Percentiles rank a stretch among this genome's conserved stretches.
These are phyloP conservation scores for Nannoperca obscura DNA, from an alignment of 2,797 vertebrate genomes.

Conservation along the genomic window DNA sequence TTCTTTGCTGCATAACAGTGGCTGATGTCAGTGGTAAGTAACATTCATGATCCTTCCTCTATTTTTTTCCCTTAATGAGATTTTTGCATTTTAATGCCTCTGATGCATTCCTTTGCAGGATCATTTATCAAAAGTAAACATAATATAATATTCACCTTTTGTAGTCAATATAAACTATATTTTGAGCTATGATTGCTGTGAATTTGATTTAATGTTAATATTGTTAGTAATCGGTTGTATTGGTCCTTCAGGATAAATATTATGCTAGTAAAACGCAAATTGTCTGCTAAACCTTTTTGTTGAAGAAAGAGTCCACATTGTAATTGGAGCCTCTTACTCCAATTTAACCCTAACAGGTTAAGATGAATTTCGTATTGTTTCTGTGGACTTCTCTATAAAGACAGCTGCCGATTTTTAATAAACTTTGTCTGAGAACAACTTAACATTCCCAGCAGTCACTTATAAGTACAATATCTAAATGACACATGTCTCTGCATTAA, in stretches of 20 bases:
- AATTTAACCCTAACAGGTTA: conserved; percentile 3
- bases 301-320: conserved; percentile 6
- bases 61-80: neutral
- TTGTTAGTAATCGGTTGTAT: conserved; percentile 18
- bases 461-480: conserved; percentile 41
- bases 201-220: conserved; percentile 8
- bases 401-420: conserved; percentile 53
- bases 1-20: conserved; percentile 71
- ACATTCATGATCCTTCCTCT: conserved; percentile 11
- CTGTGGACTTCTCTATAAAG: conserved; percentile 44
- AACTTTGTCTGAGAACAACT: conserved; percentile 13
- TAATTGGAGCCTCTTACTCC: neutral
- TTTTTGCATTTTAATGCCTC: conserved; percentile 1
- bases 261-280: conserved; percentile 1
- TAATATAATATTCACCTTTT: neutral
- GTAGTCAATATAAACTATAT: neutral
- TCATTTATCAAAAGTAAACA: conserved; percentile 1
- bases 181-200: neutral
- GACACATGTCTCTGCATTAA: conserved; percentile 51
- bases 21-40: conserved; percentile 80
- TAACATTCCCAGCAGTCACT: conserved; percentile 31
- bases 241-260: conserved; percentile 8
- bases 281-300: neutral
- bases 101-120: neutral
- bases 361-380: conserved; percentile 48